Conservation (phyloP, 1,140 invertebrate species). For the Drosophila chauvacae region DNA sequence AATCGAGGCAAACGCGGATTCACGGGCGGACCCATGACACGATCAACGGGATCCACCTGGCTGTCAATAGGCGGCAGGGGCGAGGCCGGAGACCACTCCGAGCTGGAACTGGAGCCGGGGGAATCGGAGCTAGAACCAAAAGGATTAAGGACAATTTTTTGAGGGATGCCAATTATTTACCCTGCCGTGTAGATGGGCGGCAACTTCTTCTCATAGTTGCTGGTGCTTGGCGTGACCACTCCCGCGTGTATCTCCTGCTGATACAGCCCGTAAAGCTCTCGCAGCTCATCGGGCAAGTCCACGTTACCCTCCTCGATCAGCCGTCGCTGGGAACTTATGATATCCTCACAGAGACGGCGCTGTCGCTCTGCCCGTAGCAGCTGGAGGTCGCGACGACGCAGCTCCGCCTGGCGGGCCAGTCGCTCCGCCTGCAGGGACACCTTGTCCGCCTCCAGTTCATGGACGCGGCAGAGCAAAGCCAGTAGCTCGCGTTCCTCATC, state of each 20-base stretch:
- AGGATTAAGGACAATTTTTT: neutral
- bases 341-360: slow-evolving; percentile 94
- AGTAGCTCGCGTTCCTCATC: slow-evolving; percentile 94
- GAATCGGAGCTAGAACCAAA: slow-evolving; percentile 71
- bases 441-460: slow-evolving; percentile 96
- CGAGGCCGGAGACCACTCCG: slow-evolving; percentile 83
- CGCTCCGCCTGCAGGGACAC: slow-evolving; percentile 93
- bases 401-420: slow-evolving; percentile 92
- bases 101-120: slow-evolving; percentile 82
- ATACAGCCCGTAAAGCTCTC: slow-evolving; percentile 94
- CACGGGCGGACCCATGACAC: slow-evolving; percentile 80
- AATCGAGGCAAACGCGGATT: slow-evolving; percentile 77
- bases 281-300: slow-evolving; percentile 90
- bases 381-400: slow-evolving; percentile 92
- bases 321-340: slow-evolving; percentile 93
- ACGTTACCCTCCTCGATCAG: slow-evolving; percentile 92
- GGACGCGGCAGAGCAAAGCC: slow-evolving; percentile 92
- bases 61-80: slow-evolving; percentile 75
- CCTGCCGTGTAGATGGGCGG: slow-evolving; percentile 83
- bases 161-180: slow-evolving; percentile 40
- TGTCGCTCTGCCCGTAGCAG: slow-evolving; percentile 93
- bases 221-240: slow-evolving; percentile 69
- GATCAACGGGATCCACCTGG: slow-evolving; percentile 66
- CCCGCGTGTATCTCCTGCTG: slow-evolving; percentile 93
- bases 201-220: slow-evolving; percentile 77